phyloP scores from a whole-genome alignment of 2,797 vertebrate genomes.

The Argya squamiceps region DNA sequence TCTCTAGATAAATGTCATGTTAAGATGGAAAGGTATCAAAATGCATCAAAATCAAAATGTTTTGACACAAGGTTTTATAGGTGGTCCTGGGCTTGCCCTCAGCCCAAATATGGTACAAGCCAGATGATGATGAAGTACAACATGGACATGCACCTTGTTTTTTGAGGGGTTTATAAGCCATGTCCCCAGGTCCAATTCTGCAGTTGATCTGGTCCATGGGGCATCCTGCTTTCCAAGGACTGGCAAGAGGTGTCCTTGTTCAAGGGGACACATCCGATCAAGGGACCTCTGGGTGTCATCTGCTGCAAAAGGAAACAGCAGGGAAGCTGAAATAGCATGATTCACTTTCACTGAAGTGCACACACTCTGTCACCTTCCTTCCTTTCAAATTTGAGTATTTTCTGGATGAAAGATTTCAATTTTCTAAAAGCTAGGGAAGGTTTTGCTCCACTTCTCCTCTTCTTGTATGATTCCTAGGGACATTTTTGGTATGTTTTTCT shows the following conservation, averaged over 20 bases:
- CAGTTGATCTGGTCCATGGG: neutral
- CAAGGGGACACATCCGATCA: fast-evolving
- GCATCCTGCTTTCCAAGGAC: neutral
- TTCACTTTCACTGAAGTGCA: neutral
- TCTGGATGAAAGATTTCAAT: neutral
- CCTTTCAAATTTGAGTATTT: neutral
- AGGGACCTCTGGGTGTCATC: neutral
- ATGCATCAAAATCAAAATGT: neutral
- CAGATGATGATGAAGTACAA: neutral
- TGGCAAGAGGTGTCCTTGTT: neutral
- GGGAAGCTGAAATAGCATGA: neutral
- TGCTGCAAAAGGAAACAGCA: neutral
- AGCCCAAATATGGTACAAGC: neutral
- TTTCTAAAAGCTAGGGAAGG: neutral
- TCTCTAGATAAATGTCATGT: neutral
- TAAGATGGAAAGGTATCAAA: neutral
- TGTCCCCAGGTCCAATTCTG: neutral
- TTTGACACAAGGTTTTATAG: neutral
- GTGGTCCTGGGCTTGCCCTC: fast-evolving
- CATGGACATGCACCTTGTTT: neutral
- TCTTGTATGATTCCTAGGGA: neutral
- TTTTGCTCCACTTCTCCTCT: neutral
- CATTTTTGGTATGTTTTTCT: neutral
- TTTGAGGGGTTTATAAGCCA: neutral
- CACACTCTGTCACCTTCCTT: neutral